These are phyloP conservation scores for Lepidonotus clava DNA, from an alignment of 2,888 invertebrate species.

Conservation along the genomic window DNA sequence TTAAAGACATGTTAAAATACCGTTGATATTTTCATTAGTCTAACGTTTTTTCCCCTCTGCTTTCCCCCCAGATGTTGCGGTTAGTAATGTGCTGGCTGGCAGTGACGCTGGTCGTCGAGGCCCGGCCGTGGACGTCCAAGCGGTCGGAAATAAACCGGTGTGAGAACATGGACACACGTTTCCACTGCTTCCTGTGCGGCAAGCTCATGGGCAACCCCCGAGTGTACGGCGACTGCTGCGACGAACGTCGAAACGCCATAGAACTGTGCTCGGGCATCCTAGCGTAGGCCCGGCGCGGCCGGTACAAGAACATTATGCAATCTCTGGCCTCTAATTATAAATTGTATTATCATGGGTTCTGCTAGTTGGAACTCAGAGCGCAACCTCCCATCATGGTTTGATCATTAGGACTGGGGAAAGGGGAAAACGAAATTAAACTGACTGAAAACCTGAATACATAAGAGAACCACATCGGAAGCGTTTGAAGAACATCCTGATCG, in stretches of 20 bases:
- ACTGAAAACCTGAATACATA: too few species aligned
- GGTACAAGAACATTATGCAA: constrained; percentile 4
- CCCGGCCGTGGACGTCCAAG: background rate
- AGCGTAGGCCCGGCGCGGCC: background rate
- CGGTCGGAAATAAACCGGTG: background rate
- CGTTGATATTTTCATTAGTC: too few species aligned
- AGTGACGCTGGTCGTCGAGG: constrained; percentile 26
- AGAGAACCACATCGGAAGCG: too few species aligned
- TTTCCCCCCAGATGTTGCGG: constrained; percentile 12
- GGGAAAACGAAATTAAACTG: too few species aligned
- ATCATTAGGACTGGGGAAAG: too few species aligned
- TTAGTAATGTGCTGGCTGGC: constrained; percentile 24
- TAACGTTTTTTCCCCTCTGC: too few species aligned
- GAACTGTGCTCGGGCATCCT: background rate
- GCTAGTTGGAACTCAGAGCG: too few species aligned
- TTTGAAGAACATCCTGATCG: too few species aligned
- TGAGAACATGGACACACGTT: background rate
- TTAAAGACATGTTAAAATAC: too few species aligned
- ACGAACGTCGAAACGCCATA: background rate
- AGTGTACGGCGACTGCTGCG: constrained; percentile 33
- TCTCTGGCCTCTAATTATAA: background rate
- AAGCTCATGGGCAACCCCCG: constrained; percentile 2
- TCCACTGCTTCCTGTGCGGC: constrained; percentile 40
- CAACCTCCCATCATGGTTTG: too few species aligned
- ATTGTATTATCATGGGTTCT: too few species aligned